These are phyloP conservation scores for Aldrovandia affinis DNA, from an alignment of 2,797 vertebrate genomes.

Conservation along the genomic window DNA sequence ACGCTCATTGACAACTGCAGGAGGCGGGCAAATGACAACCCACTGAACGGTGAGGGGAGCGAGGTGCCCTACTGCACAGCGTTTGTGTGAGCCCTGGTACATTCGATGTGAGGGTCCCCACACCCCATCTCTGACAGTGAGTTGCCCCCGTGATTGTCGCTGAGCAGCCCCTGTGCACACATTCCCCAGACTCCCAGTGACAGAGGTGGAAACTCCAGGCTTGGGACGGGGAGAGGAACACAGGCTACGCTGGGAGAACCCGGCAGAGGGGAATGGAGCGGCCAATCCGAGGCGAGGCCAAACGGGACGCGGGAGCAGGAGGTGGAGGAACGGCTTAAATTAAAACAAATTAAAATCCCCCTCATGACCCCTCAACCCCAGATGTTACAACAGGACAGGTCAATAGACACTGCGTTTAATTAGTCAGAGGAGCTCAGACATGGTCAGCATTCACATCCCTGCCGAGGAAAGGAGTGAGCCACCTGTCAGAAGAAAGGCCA, in stretches of 20 bases:
- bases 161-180: not conserved
- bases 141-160: not conserved
- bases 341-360: not conserved
- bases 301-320: not conserved
- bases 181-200: constrained; percentile 66
- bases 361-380: not conserved
- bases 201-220: constrained; percentile 69
- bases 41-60: not conserved
- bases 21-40: not conserved
- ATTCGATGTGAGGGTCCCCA: not conserved
- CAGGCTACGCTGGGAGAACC: constrained; percentile 41
- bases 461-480: not conserved
- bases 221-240: constrained; percentile 54
- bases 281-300: not conserved
- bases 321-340: constrained; percentile 13
- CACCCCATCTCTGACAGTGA: not conserved
- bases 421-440: not conserved
- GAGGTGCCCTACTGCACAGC: not conserved
- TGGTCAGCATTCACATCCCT: not conserved
- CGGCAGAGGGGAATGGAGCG: not conserved
- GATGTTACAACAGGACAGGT: not conserved
- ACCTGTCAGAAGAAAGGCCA: too few relatives aligned
- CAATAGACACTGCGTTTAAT: not conserved
- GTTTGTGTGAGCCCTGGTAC: not conserved
- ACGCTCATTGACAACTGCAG: not conserved